Percentiles rank a stretch among this genome's conserved stretches.
Conservation (phyloP, 2,888 invertebrate genomes). For the Hydropsyche betteni region DNA sequence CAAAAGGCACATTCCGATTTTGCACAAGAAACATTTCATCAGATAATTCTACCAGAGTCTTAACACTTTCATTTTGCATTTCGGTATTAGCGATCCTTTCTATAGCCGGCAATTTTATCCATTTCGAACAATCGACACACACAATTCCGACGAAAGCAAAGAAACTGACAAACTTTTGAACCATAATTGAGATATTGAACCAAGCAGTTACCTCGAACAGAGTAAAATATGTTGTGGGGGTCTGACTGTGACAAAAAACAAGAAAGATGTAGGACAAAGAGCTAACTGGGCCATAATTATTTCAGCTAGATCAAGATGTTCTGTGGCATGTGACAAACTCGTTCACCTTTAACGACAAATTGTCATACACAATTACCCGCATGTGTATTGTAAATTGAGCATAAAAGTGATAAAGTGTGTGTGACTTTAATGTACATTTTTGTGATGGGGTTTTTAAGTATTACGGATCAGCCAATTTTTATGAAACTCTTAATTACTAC, state of each 20-base stretch:
- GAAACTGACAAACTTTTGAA: not conserved
- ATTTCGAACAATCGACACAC: slow-evolving; percentile 7
- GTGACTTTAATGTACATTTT: too few species aligned
- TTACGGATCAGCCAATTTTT: too few species aligned
- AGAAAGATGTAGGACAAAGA: not conserved
- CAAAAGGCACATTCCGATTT: not conserved
- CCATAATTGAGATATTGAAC: not conserved
- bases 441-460: too few species aligned
- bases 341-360: slow-evolving; percentile 35
- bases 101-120: slow-evolving; percentile 31
- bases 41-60: too few species aligned
- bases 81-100: not conserved
- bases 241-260: not conserved
- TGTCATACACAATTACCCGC: slow-evolving; percentile 1
- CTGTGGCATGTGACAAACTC: slow-evolving; percentile 45
- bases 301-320: slow-evolving; percentile 18
- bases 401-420: too few species aligned
- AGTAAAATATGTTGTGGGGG: not conserved
- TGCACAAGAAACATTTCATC: not conserved
- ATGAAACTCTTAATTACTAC: too few species aligned
- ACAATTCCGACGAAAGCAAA: not conserved
- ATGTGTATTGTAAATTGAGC: not conserved
- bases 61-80: not conserved
- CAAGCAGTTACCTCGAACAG: not conserved
- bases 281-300: slow-evolving; percentile 20